Evolutionary conservation across 2,797 vertebrate genomes (phyloP).

Genomic region (Microchirus variegatus): DNA sequence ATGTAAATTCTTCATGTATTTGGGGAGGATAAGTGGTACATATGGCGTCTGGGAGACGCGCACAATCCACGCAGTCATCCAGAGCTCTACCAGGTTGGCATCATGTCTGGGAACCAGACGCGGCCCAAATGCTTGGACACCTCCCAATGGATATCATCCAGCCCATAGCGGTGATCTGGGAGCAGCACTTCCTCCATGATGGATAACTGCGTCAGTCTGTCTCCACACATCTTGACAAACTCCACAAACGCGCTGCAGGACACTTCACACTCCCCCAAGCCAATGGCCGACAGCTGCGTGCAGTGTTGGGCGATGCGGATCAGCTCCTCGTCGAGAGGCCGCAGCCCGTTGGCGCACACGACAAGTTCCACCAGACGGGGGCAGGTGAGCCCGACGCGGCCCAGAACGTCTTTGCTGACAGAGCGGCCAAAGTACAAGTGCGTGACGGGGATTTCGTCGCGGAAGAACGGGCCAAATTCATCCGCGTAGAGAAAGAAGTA

Average conservation of each 20-base stretch:
- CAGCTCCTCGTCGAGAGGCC: conserved; percentile 94
- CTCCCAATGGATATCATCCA: conserved; percentile 97
- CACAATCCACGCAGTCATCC: conserved; percentile 1
- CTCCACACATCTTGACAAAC: conserved; percentile 96
- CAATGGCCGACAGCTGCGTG: conserved; percentile 92
- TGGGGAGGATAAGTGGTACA: background rate
- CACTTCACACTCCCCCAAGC: conserved; percentile 95
- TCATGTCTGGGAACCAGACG: conserved; percentile 98
- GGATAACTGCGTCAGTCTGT: conserved; percentile 92
- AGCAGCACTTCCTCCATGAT: conserved; percentile 98
- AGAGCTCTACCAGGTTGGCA: conserved; percentile 91
- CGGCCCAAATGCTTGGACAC: conserved; percentile 96
- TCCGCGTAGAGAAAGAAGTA: conserved; percentile 98
- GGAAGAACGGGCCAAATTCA: conserved; percentile 95
- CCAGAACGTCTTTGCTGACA: conserved; percentile 95
- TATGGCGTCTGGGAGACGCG: background rate
- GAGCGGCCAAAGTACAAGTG: conserved; percentile 97
- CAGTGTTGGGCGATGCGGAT: conserved; percentile 94
- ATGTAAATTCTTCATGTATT: conserved; percentile 12
- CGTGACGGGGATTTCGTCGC: conserved; percentile 92
- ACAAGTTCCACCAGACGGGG: conserved; percentile 94
- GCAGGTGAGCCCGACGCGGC: conserved; percentile 93
- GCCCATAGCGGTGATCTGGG: conserved; percentile 92
- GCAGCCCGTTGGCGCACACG: conserved; percentile 94
- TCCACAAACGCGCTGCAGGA: conserved; percentile 98